A percentile compares a stretch with the other conserved stretches of the same genome.
Conservation (phyloP, 2,113 vertebrate genomes). For the Otis tarda region DNA sequence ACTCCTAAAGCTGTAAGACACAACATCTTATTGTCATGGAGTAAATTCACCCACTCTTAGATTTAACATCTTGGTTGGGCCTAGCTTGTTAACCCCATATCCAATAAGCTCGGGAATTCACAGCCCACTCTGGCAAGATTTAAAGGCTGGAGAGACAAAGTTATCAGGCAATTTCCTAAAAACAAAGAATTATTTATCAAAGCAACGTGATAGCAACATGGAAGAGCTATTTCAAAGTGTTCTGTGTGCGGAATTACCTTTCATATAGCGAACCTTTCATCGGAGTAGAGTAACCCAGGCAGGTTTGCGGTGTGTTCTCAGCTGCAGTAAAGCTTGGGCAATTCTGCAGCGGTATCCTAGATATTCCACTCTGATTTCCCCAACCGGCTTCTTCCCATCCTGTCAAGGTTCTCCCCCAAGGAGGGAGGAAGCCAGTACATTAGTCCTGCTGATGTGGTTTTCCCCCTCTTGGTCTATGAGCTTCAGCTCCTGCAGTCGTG, state of each 20-base stretch:
- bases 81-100: not conserved
- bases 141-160: not conserved
- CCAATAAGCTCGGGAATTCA: not conserved
- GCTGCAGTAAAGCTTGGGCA: not conserved
- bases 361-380: not conserved
- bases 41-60: not conserved
- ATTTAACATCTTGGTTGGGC: too few relatives aligned
- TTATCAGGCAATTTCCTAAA: not conserved
- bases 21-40: not conserved
- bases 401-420: not conserved
- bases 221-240: not conserved
- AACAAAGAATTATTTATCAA: not conserved
- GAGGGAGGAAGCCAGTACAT: not conserved
- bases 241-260: fast-evolving
- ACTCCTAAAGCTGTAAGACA: not conserved
- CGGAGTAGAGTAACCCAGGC: fast-evolving
- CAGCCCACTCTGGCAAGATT: not conserved
- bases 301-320: fast-evolving
- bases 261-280: not conserved
- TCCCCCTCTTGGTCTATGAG: not conserved
- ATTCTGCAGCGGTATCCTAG: not conserved
- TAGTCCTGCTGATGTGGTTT: fast-evolving
- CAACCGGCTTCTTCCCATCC: not conserved
- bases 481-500: not conserved
- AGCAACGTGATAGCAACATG: fast-evolving